A percentile compares a stretch with the other conserved stretches of the same genome.
Evolutionary conservation across 1,140 invertebrate species (phyloP).

Genomic region (Drosophila eugracilis): DNA sequence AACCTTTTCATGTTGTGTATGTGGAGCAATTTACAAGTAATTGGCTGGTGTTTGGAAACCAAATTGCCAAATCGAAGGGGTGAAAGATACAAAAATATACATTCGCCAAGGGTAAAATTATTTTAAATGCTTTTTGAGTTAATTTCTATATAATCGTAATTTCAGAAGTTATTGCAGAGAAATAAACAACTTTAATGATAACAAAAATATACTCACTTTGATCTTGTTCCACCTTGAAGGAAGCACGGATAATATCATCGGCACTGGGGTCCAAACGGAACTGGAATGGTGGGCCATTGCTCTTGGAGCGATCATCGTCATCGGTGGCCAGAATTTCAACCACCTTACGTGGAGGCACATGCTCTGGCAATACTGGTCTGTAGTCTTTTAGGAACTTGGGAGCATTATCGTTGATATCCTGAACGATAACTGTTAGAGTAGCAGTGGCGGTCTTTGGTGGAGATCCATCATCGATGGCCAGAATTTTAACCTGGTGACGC

Average conservation of each 20-base stretch:
- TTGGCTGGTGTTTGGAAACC: conserved; percentile 24
- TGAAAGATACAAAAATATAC: not conserved
- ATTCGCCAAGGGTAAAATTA: not conserved
- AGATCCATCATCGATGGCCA: conserved; percentile 97
- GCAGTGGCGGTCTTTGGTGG: conserved; percentile 98
- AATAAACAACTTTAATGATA: too few species aligned
- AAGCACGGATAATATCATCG: conserved; percentile 95
- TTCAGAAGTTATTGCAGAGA: too few species aligned
- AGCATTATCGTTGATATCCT: conserved; percentile 98
- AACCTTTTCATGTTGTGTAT: conserved; percentile 6
- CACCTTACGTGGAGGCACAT: conserved; percentile 94
- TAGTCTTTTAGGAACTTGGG: conserved; percentile 97
- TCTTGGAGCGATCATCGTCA: conserved; percentile 96
- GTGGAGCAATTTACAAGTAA: conserved; percentile 46
- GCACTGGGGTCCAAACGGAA: conserved; percentile 96
- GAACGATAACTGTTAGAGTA: conserved; percentile 96
- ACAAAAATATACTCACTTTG: conserved; percentile 89
- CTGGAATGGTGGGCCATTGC: conserved; percentile 97
- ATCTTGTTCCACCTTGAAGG: conserved; percentile 97
- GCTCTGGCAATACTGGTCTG: conserved; percentile 95
- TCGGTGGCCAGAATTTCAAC: conserved; percentile 97
- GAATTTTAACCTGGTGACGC: conserved; percentile 96
- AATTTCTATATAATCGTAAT: too few species aligned
- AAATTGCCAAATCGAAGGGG: conserved; percentile 19
- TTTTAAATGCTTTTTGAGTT: not conserved